These are phyloP conservation scores for Asarcornis scutulata DNA, from an alignment of 2,113 vertebrate species.

Conservation along the genomic window DNA sequence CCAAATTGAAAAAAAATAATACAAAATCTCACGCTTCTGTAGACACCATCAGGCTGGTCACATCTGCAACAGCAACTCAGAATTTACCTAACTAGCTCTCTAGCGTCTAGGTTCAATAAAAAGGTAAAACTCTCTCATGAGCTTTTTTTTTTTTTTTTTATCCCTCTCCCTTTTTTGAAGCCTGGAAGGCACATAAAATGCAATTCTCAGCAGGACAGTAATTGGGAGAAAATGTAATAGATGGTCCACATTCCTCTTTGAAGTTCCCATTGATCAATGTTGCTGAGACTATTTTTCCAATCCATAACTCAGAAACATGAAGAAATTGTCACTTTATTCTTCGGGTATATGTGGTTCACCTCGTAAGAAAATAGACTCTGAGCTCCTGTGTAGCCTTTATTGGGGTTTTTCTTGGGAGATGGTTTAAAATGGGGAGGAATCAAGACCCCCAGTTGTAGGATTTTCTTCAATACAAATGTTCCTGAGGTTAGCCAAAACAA, in stretches of 20 bases:
- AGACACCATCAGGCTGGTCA: not conserved
- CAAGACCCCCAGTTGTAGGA: not conserved
- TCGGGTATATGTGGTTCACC: not conserved
- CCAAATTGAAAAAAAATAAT: not conserved
- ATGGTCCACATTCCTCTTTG: slow-evolving; percentile 48
- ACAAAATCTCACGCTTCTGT: not conserved
- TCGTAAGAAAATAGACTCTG: not conserved
- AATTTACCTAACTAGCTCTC: slow-evolving; percentile 1
- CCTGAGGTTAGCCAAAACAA: not conserved
- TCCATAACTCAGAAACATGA: slow-evolving; percentile 37
- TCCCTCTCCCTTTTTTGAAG: not conserved
- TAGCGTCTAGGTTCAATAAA: not conserved
- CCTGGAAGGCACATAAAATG: slow-evolving; percentile 42
- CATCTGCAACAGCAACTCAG: not conserved
- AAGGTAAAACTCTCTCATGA: not conserved
- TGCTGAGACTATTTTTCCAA: slow-evolving; percentile 44
- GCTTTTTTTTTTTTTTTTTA: not conserved
- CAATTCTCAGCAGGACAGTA: slow-evolving; percentile 43
- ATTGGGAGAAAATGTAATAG: slow-evolving; percentile 61
- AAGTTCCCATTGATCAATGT: slow-evolving; percentile 52
- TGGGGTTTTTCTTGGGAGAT: not conserved
- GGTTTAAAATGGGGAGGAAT: not conserved
- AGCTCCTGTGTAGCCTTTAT: not conserved
- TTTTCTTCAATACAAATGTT: not conserved
- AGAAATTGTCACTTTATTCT: slow-evolving; percentile 37